Evolutionary conservation across 2,797 vertebrate species (phyloP).

Genomic region (Lacerta bilineata): DNA sequence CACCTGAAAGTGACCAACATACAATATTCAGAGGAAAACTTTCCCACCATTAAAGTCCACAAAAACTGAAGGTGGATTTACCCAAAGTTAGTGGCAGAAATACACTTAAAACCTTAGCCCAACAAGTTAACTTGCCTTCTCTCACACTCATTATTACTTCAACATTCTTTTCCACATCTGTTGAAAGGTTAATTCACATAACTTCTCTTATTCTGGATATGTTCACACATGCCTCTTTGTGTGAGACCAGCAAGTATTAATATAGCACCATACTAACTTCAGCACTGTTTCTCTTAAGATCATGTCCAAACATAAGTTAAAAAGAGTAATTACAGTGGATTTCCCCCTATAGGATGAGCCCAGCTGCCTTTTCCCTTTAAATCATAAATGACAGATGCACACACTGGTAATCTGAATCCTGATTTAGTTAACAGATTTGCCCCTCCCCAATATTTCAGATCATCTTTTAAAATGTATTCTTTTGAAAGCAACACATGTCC

Average conservation of each 20-base stretch:
- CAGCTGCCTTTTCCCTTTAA: background rate
- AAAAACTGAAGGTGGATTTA: background rate
- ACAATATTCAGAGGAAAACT: background rate
- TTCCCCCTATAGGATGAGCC: background rate
- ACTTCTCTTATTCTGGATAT: background rate
- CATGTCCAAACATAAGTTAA: background rate
- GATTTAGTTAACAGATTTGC: background rate
- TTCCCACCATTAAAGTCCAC: background rate
- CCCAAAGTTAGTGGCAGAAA: background rate
- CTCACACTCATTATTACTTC: background rate
- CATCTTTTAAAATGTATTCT: background rate
- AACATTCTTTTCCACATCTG: background rate
- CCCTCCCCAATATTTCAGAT: background rate
- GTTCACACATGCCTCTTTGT: background rate
- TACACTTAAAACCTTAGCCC: background rate
- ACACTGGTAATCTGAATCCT: background rate
- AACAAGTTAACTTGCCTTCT: background rate
- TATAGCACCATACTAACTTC: background rate
- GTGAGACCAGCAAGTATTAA: background rate
- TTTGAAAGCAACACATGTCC: background rate
- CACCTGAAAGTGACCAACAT: background rate
- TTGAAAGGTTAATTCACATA: background rate
- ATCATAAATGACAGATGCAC: background rate
- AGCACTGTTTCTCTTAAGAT: background rate
- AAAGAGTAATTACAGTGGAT: background rate